These are phyloP conservation scores for Oncorhynchus masou DNA, from an alignment of 2,113 vertebrate species.

Conservation along the genomic window DNA sequence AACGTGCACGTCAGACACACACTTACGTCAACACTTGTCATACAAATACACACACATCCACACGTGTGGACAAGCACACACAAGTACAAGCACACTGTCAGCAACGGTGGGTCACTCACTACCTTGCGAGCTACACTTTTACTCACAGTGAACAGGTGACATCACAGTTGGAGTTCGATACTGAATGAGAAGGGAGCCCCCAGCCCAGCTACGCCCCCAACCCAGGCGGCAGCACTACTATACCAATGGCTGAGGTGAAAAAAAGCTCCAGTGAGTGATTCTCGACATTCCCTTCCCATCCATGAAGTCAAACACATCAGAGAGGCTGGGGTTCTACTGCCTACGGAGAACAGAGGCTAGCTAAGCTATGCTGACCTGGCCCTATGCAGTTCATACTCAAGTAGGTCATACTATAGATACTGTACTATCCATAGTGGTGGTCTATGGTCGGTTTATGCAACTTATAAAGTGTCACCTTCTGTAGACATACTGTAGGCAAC, in stretches of 20 bases:
- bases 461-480: no score
- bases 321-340: slow-evolving; percentile 24
- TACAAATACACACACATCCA: slow-evolving; percentile 8
- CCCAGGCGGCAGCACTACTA: slow-evolving; percentile 17
- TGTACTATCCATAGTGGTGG: not conserved
- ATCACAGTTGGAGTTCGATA: slow-evolving; percentile 14
- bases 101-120: no score
- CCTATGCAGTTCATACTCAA: not conserved
- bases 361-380: slow-evolving; percentile 6
- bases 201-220: not conserved
- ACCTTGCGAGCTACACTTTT: not conserved
- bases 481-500: not conserved
- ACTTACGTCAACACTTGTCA: not conserved
- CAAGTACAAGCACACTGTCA: no score
- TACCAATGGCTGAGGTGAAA: not conserved
- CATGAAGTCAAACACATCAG: slow-evolving; percentile 30
- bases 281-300: slow-evolving; percentile 27
- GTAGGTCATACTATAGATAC: slow-evolving; percentile 2
- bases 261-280: slow-evolving; percentile 9
- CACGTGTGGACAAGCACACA: not conserved
- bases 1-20: not conserved
- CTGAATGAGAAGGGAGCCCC: not conserved
- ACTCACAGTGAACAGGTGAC: slow-evolving; percentile 31
- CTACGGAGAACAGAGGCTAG: slow-evolving; percentile 23
- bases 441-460: no score